Evolutionary conservation across 2,797 vertebrate species (phyloP), one percentile per base, ranked within the genome.

Genomic region (Oryzias dopingdopingensis): DNA sequence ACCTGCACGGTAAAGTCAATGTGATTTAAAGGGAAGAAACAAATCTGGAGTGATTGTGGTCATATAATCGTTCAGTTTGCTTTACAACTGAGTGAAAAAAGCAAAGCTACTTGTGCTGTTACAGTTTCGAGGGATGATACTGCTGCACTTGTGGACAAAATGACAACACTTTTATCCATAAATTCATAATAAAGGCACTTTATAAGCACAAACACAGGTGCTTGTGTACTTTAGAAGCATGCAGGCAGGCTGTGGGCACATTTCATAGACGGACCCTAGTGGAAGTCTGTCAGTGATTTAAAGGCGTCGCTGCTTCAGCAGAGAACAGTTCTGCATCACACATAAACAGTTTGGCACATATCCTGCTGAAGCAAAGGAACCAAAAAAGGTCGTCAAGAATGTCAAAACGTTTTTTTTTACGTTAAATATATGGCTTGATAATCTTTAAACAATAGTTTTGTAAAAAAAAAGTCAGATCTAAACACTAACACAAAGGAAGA

Each of bases 381-480:
- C 60, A 72, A 73, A 81, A 56, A 78, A 76, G 76, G 71, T 74
- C 64, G 76, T 26, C 15, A 55, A 65, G 40, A 49, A 69, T 70
- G 56, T 65, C 24, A 72, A 67, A 57, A 37, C 32, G 4, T 3
- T 46, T 52, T 61, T 61, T 69, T 56, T 49, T 40, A 72, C 66
- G 72, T 81, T 82, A 81, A 91, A 86, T 81, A 83, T 90, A 90
- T 92, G 90, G 91, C 88, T 91, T 86, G 59, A 65, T 68, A 65
- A 69, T 82, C 66, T 82, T 76, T 70, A 88, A 49, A 83, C 59
- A 59, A 70, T 70, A 45, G 72, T 75, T 42, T 44, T 48, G 57
- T 68, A 57, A 60, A 79, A 59, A 67, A 74, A 81, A 55, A 55
- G 32, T 2, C 32, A 8, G 32, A 44, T 47, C 49, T 24, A 54